These are phyloP conservation scores for Neria commutata DNA, from an alignment of 2,888 invertebrate species.

Conservation along the genomic window DNA sequence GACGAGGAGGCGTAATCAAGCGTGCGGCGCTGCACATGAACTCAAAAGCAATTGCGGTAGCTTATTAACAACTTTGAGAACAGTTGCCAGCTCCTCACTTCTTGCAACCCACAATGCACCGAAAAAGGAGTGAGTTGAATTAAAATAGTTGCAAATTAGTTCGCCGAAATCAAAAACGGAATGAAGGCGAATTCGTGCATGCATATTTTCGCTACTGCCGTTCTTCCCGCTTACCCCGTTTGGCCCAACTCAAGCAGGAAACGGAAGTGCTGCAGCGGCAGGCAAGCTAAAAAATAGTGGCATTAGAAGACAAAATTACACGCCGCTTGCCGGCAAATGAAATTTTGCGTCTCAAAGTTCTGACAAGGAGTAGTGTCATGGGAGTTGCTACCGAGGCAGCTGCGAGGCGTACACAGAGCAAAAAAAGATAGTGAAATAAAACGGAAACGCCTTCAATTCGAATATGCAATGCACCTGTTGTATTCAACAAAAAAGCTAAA, in stretches of 20 bases:
- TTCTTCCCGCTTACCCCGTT: too few relatives aligned
- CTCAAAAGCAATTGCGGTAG: not conserved
- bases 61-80: constrained; percentile 4
- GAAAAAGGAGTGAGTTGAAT: not conserved
- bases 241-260: not conserved
- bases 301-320: not conserved
- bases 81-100: too few relatives aligned
- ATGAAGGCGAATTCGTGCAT: constrained; percentile 6
- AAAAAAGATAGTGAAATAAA: not conserved
- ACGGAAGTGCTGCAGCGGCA: not conserved
- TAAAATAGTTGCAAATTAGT: not conserved
- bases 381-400: not conserved
- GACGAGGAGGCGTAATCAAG: constrained; percentile 16
- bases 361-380: not conserved
- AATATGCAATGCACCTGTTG: too few relatives aligned
- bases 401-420: not conserved
- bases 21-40: constrained; percentile 9
- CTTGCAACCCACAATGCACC: not conserved
- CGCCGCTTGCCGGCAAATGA: not conserved
- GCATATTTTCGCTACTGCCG: constrained; percentile 8
- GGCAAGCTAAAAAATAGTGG: not conserved
- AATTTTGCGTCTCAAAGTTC: too few relatives aligned
- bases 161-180: not conserved
- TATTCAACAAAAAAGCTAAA: too few relatives aligned
- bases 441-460: too few relatives aligned